These are phyloP conservation scores for Xerus inauris DNA, from an alignment of 2,113 vertebrate species.

Conservation along the genomic window DNA sequence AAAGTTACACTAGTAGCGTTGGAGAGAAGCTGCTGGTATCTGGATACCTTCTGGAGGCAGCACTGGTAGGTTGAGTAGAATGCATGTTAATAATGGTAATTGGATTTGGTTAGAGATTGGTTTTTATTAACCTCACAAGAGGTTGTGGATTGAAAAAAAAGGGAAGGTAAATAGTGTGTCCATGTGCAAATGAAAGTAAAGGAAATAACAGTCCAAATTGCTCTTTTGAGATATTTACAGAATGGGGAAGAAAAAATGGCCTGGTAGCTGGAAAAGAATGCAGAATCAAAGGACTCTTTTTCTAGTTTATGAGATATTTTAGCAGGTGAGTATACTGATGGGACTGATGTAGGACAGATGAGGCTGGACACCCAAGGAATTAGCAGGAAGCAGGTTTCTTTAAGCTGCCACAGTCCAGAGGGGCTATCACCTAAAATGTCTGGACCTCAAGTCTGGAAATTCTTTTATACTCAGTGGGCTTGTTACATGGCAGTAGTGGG, in stretches of 20 bases:
- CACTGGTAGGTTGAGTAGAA: not conserved
- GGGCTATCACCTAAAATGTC: too few relatives aligned
- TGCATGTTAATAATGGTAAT: accelerated
- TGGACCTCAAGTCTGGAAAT: too few relatives aligned
- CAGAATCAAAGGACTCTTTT: not conserved
- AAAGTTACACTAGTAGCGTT: not conserved
- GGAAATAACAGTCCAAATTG: not conserved
- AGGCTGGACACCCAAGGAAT: too few relatives aligned
- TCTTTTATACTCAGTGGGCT: too few relatives aligned
- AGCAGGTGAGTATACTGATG: not conserved
- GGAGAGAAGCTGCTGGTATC: not conserved
- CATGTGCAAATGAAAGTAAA: not conserved
- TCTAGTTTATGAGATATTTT: not conserved
- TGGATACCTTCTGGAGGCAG: not conserved
- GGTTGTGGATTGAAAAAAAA: not conserved
- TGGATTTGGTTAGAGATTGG: not conserved
- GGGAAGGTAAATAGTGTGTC: not conserved
- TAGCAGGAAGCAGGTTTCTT: too few relatives aligned
- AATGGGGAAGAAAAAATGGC: not conserved
- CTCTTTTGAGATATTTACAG: not conserved
- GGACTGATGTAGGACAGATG: too few relatives aligned
- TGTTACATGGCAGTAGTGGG: too few relatives aligned
- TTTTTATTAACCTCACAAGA: not conserved
- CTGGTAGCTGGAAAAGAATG: not conserved
- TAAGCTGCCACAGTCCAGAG: too few relatives aligned